Base-by-base conservation (phyloP, 2,888 invertebrate species). In the Crocallis elinguaria region DNA sequence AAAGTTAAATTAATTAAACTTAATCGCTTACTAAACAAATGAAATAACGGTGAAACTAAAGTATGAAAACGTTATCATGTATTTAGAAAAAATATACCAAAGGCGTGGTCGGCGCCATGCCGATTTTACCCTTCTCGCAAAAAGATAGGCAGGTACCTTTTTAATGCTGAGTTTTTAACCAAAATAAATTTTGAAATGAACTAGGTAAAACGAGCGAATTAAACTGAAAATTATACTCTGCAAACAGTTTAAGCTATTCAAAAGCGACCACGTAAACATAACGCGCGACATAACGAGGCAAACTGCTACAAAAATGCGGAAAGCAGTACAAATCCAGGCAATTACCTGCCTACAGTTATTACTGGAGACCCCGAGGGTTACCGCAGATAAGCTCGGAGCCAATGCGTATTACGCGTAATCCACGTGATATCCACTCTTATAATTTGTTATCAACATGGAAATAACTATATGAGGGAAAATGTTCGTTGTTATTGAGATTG, bases 301-400 rank as follows among this genome's bases (percentile, higher is more conserved):
- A 72, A 67, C 58, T 65, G 64, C 52, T 49, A 57, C 65, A 71
- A 77, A 77, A 77, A 78, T 71, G 64, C 54, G 59, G 57, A 62
- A 64, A 69, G 63, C 67, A 57, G 60, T 57, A 66, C 62, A 71
- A 75, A 77, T 77, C 73, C 51, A 66, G 77, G 75, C 77, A 75
- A 84, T 84, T 83, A 82, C 78, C 73, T 73, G 66, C 79, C 76
- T 80, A 75, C 77, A 73, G 68, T 79, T 81, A 82, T 84, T 81
- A 79, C 76, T 69, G 65, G 7, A 64, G 67, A 69, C 71, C 66
- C 63, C 49, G 62, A 62, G 70, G 67, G 68, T 68, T 17, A 68
- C 59, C 59, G 53, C 67, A 77, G 80, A 82, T 84, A 83, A 84
- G 75, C 75, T 14, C 17, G 6, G 21, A 43, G 36, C 30, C 23